Conservation (phyloP, 1,140 invertebrate genomes). For the Anagrus nilaparvatae region DNA sequence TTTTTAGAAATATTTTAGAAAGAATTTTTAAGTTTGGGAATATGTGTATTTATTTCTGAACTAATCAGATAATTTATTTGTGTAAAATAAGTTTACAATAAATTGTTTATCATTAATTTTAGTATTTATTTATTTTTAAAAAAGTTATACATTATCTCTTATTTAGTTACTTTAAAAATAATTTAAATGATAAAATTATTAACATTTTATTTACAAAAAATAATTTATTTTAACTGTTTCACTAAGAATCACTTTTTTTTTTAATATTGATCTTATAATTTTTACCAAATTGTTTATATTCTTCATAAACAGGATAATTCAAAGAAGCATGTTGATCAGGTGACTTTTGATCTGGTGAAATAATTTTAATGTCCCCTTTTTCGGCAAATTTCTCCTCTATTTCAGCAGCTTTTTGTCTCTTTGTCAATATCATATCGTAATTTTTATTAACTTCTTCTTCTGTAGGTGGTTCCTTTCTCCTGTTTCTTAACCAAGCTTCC, state of each 20-base stretch:
- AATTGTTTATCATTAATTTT: no score
- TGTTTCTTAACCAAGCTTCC: conserved; percentile 70
- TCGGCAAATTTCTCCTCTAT: conserved; percentile 39
- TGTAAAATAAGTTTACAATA: no score
- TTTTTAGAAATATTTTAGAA: no score
- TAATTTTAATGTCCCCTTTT: background rate
- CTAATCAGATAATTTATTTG: no score
- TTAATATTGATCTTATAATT: conserved; percentile 19
- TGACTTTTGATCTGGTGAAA: conserved; percentile 2
- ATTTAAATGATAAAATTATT: background rate
- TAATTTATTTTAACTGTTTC: no score
- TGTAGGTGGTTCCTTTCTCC: conserved; percentile 56
- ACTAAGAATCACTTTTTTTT: no score
- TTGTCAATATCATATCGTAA: conserved; percentile 55
- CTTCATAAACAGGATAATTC: conserved; percentile 30
- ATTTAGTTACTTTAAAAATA: background rate
- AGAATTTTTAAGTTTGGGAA: no score
- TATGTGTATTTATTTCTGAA: no score
- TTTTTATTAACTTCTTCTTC: conserved; percentile 62
- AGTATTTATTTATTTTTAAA: background rate
- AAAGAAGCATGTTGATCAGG: conserved; percentile 1
- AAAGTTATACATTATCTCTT: background rate
- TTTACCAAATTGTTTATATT: conserved; percentile 23
- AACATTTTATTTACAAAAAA: no score
- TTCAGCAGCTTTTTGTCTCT: conserved; percentile 63